phyloP scores from a whole-genome alignment of 2,113 vertebrate genomes.

The Glaucomys volans region DNA sequence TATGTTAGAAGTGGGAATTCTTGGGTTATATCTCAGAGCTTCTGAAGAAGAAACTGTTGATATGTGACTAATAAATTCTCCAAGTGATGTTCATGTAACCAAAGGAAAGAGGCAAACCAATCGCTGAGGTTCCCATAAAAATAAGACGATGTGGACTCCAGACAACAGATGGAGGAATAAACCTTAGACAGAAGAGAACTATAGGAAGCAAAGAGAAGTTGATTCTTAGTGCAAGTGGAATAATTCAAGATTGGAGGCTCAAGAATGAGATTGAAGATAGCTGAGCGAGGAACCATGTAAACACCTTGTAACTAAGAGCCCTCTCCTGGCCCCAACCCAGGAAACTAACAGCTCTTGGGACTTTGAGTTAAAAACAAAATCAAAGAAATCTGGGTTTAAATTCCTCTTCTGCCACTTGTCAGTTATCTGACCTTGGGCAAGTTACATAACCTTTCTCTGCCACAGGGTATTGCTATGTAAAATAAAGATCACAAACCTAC shows the following conservation, averaged over 20 bases:
- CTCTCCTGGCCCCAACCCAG: neutral
- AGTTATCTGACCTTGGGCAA: conserved; percentile 26
- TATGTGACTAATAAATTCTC: neutral
- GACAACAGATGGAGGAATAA: neutral
- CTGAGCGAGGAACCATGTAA: neutral
- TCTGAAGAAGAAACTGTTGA: neutral
- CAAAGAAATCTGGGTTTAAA: neutral
- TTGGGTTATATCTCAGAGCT: neutral
- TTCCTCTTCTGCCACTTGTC: neutral
- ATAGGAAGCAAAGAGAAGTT: neutral
- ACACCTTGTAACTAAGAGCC: neutral
- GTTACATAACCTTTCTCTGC: conserved; percentile 52
- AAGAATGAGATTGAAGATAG: neutral
- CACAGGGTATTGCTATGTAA: conserved; percentile 10
- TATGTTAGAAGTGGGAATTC: conserved; percentile 16
- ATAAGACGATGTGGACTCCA: neutral
- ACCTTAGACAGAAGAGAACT: neutral
- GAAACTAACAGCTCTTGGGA: neutral
- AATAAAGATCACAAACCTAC: conserved; percentile 44
- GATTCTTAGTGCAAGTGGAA: neutral
- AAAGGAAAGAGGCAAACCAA: neutral
- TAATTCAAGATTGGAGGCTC: neutral
- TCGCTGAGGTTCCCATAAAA: neutral
- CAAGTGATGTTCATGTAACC: neutral
- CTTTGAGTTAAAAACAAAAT: neutral